Evolutionary conservation across 2,797 vertebrate genomes (phyloP).

Genomic region (Mareca penelope): DNA sequence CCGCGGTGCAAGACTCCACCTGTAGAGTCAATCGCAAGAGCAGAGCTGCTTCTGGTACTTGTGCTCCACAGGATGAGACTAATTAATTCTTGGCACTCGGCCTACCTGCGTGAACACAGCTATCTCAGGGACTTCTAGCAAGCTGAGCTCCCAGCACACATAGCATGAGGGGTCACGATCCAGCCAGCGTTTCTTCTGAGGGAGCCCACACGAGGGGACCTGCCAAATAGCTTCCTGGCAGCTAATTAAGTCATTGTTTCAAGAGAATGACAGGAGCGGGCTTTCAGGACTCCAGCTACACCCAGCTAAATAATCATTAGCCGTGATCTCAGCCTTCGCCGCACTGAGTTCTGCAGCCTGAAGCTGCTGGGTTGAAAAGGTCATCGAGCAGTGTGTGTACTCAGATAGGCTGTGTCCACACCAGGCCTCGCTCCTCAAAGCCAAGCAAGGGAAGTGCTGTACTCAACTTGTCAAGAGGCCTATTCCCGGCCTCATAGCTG

Average conservation of each 20-base stretch:
- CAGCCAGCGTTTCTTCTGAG: neutral
- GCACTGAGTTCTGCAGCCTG: neutral
- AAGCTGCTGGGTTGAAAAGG: slow-evolving; percentile 10
- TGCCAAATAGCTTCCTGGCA: slow-evolving; percentile 29
- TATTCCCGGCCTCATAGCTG: neutral
- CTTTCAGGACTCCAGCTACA: neutral
- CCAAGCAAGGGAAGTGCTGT: neutral
- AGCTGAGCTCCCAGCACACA: neutral
- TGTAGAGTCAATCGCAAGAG: neutral
- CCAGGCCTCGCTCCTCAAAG: neutral
- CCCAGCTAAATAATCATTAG: slow-evolving; percentile 4
- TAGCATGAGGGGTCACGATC: rapidly evolving
- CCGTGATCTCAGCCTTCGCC: neutral
- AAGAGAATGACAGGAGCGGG: slow-evolving; percentile 13
- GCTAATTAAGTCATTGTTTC: slow-evolving; percentile 12
- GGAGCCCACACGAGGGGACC: neutral
- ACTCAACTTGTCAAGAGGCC: neutral
- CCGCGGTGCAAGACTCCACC: neutral
- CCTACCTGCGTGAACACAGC: neutral
- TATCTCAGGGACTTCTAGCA: neutral
- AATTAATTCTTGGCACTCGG: slow-evolving; percentile 13
- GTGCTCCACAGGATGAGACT: neutral
- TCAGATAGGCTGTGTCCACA: slow-evolving; percentile 18
- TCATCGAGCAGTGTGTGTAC: neutral
- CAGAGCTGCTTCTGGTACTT: neutral